Evolutionary conservation across 2,888 invertebrate species (phyloP).

Genomic region (Conomelus anceps): DNA sequence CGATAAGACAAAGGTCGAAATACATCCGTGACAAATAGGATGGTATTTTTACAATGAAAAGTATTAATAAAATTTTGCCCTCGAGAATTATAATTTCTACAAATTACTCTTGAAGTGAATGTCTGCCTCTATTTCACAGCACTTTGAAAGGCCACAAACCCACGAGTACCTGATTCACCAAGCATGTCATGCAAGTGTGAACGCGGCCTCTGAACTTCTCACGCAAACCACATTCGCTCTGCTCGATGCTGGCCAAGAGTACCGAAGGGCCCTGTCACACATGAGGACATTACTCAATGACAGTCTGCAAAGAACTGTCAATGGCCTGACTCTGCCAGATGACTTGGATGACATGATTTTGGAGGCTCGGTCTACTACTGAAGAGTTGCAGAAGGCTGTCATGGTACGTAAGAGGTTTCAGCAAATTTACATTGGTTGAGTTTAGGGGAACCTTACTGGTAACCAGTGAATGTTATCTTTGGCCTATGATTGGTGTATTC

Average conservation of each 20-base stretch:
- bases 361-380: neutral
- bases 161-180: conserved; percentile 50
- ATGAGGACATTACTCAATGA: neutral
- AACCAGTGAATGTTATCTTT: too few relatives aligned
- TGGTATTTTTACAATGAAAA: too few relatives aligned
- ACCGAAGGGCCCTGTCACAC: conserved; percentile 21
- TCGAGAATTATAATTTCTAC: too few relatives aligned
- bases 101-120: too few relatives aligned
- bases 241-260: conserved; percentile 50
- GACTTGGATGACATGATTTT: neutral
- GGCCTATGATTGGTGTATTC: too few relatives aligned
- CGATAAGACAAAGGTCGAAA: too few relatives aligned
- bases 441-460: too few relatives aligned
- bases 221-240: conserved; percentile 51
- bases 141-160: conserved; percentile 38
- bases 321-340: neutral
- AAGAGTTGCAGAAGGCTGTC: neutral
- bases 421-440: neutral
- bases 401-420: neutral
- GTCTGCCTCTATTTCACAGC: too few relatives aligned
- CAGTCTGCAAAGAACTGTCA: neutral
- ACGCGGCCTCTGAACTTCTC: conserved; percentile 50
- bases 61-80: too few relatives aligned
- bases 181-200: conserved; percentile 49
- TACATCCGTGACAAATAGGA: too few relatives aligned